phyloP scores from a whole-genome alignment of 2,888 invertebrate species.

The Aporophyla lueneburgensis region DNA sequence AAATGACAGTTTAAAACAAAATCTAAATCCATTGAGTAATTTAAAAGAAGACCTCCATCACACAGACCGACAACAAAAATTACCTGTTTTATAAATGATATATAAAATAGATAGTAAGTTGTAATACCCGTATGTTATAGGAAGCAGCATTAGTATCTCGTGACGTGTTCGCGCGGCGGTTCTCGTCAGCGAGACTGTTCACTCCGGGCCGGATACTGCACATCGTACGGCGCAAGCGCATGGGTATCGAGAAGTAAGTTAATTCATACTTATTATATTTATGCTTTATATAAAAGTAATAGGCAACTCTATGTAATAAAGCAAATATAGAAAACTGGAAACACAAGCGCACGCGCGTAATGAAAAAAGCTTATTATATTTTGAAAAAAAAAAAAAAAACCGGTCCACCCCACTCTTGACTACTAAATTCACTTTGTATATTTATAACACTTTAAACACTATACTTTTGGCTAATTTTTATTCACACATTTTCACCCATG shows the following conservation, averaged over 20 bases:
- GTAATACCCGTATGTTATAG: conserved; percentile 78
- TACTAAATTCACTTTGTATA: conserved; percentile 18
- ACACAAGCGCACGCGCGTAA: conserved; percentile 17
- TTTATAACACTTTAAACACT: conserved; percentile 18
- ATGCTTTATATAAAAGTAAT: not conserved
- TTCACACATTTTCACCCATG: conserved; percentile 73
- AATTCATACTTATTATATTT: not conserved
- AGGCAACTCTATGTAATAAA: conserved; percentile 6
- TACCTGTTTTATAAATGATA: no score
- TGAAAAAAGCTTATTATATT: not conserved
- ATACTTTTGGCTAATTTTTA: conserved; percentile 37
- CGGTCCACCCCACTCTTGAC: not conserved
- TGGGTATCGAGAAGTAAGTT: conserved; percentile 92
- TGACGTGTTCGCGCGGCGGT: conserved; percentile 92
- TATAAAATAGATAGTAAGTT: not conserved
- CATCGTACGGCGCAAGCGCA: conserved; percentile 93
- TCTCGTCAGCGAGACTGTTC: conserved; percentile 93
- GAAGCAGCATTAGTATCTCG: conserved; percentile 92
- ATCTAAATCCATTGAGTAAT: no score
- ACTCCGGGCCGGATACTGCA: conserved; percentile 96
- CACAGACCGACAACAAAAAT: not conserved
- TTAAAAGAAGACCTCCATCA: no score
- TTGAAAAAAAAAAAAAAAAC: no score
- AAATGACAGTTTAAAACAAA: no score
- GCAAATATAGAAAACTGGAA: not conserved